A percentile compares a stretch with the other conserved stretches of the same genome.
Evolutionary conservation across 1,140 invertebrate genomes (phyloP).

Genomic region (Triops longicaudatus): DNA sequence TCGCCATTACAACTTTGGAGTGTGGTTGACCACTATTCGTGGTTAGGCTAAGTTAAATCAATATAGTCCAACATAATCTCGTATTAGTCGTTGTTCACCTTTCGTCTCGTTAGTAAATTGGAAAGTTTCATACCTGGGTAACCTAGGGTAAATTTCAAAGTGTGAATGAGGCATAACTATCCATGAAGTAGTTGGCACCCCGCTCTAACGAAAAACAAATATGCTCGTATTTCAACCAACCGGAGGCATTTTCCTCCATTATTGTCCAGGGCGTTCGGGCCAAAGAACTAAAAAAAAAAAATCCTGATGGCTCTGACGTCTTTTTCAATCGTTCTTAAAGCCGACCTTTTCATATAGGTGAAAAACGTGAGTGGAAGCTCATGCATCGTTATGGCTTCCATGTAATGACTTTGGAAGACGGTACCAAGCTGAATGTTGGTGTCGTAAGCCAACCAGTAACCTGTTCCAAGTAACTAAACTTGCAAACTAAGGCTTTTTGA

Average conservation of each 20-base stretch:
- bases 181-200: too few species aligned
- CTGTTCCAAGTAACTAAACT: slow-evolving; percentile 46
- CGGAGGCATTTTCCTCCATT: background rate
- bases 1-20: too few species aligned
- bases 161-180: too few species aligned
- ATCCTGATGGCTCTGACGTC: background rate
- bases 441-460: slow-evolving; percentile 57
- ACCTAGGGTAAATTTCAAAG: too few species aligned
- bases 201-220: too few species aligned
- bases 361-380: slow-evolving; percentile 57
- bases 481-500: background rate
- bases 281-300: background rate
- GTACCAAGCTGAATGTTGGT: slow-evolving; percentile 50
- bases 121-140: too few species aligned
- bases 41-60: too few species aligned
- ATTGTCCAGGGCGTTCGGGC: background rate
- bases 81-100: too few species aligned
- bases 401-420: slow-evolving; percentile 55
- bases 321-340: background rate
- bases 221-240: too few species aligned
- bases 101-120: too few species aligned
- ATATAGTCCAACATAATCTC: too few species aligned
- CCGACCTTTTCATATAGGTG: slow-evolving; percentile 39
- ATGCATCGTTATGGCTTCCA: slow-evolving; percentile 63
- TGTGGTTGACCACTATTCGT: too few species aligned